A percentile compares a stretch with the other conserved stretches of the same genome.
Conservation (phyloP, 2,113 vertebrate species). For the Choloepus hoffmanni region DNA sequence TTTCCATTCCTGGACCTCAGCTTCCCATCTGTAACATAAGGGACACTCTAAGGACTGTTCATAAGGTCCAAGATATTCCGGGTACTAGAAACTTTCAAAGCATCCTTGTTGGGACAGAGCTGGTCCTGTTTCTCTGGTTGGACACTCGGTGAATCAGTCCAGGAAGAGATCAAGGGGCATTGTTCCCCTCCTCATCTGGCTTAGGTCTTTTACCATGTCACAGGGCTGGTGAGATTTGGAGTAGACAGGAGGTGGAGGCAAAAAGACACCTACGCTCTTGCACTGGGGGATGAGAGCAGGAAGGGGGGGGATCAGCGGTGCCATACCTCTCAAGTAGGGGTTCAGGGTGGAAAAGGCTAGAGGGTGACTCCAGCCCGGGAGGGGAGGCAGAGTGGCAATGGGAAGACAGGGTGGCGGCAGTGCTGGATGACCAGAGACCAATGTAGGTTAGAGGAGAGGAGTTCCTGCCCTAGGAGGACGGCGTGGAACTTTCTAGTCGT, state of each 20-base stretch:
- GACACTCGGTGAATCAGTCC: background rate
- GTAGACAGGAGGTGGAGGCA: background rate
- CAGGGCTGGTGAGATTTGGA: background rate
- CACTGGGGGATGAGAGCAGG: background rate
- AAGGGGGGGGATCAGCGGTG: background rate
- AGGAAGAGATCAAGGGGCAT: background rate
- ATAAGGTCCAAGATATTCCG: background rate
- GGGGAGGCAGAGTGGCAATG: rapidly evolving
- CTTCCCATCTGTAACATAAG: background rate
- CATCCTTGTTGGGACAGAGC: background rate
- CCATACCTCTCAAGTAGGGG: background rate
- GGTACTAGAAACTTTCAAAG: background rate
- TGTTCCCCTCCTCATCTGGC: background rate
- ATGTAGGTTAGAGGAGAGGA: background rate
- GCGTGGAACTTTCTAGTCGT: slow-evolving; percentile 20
- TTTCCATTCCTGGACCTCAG: background rate
- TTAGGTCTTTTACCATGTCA: background rate
- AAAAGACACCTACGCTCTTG: background rate
- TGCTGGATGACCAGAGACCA: background rate
- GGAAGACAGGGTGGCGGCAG: background rate
- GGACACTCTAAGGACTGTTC: background rate
- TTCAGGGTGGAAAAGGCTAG: background rate
- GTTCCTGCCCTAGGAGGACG: background rate
- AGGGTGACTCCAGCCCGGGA: background rate
- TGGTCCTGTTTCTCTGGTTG: background rate